phyloP scores from a whole-genome alignment of 1,140 invertebrate genomes.

The Zaprionus camerounensis region DNA sequence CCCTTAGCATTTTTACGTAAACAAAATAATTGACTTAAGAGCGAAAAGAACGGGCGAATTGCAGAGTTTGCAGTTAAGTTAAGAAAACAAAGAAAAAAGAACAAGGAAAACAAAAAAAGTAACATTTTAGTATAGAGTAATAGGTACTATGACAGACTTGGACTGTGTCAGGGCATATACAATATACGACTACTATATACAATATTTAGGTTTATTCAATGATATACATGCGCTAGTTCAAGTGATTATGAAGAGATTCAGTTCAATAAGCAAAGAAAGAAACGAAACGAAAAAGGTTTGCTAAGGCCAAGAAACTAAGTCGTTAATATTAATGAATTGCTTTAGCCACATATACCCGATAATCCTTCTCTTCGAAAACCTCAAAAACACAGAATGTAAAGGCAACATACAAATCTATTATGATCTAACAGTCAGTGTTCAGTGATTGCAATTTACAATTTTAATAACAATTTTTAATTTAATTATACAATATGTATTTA shows the following conservation, averaged over 20 bases:
- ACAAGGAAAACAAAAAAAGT: conserved; percentile 14
- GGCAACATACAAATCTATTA: conserved; percentile 7
- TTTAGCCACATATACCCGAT: conserved; percentile 21
- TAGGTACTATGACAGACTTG: conserved; percentile 74
- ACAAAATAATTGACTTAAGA: conserved; percentile 43
- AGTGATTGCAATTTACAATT: conserved; percentile 31
- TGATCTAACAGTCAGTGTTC: conserved; percentile 27
- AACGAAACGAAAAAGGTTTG: conserved; percentile 8
- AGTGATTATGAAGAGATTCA: conserved; percentile 23
- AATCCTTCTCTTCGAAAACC: conserved; percentile 2
- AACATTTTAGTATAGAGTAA: conserved; percentile 50
- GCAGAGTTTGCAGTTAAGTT: conserved; percentile 20
- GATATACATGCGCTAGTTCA: conserved; percentile 34
- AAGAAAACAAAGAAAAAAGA: conserved; percentile 22
- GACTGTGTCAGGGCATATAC: conserved; percentile 79
- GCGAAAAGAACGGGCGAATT: conserved; percentile 35
- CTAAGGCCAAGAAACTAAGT: conserved; percentile 11
- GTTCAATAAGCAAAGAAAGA: conserved; percentile 2
- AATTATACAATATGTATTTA: conserved; percentile 21
- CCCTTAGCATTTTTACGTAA: conserved; percentile 56
- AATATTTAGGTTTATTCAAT: conserved; percentile 36
- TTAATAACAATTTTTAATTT: not conserved
- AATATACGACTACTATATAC: conserved; percentile 64
- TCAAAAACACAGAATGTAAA: conserved; percentile 3
- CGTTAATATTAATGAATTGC: conserved; percentile 17